A percentile compares a stretch with the other conserved stretches of the same genome.
These are phyloP conservation scores for Tineola bisselliella DNA, from an alignment of 2,888 invertebrate species.

Conservation along the genomic window DNA sequence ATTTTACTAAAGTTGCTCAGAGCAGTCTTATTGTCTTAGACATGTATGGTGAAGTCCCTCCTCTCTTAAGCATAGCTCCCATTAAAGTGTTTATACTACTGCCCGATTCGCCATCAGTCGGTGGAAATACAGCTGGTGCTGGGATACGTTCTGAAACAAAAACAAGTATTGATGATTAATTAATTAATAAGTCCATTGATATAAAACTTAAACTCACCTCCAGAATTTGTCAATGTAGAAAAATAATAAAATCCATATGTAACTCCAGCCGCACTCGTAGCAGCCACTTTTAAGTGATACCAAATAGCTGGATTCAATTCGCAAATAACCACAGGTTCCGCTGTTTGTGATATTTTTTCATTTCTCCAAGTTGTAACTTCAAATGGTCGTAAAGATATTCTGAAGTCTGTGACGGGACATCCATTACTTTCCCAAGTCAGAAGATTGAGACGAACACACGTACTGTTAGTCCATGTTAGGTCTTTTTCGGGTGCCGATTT, in stretches of 20 bases:
- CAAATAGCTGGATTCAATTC: slow-evolving; percentile 72
- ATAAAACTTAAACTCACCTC: slow-evolving; percentile 68
- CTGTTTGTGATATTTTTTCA: slow-evolving; percentile 59
- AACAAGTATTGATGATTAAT: too few species aligned
- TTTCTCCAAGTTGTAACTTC: slow-evolving; percentile 61
- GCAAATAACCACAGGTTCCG: slow-evolving; percentile 47
- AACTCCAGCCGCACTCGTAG: slow-evolving; percentile 78
- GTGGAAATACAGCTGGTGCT: slow-evolving; percentile 58
- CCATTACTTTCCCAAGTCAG: slow-evolving; percentile 88
- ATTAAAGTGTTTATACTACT: slow-evolving; percentile 25
- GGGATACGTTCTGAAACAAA: slow-evolving; percentile 50
- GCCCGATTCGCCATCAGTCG: slow-evolving; percentile 32
- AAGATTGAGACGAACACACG: slow-evolving; percentile 80
- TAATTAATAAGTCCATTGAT: too few species aligned
- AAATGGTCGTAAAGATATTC: slow-evolving; percentile 73
- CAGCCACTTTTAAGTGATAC: slow-evolving; percentile 76
- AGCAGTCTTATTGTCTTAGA: slow-evolving; percentile 70
- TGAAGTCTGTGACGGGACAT: slow-evolving; percentile 82
- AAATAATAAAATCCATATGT: slow-evolving; percentile 75
- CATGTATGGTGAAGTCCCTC: slow-evolving; percentile 77
- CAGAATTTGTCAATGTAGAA: slow-evolving; percentile 75
- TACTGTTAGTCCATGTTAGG: slow-evolving; percentile 79
- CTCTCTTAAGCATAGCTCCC: slow-evolving; percentile 59
- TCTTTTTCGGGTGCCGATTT: slow-evolving; percentile 77
- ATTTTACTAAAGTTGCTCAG: slow-evolving; percentile 32